These are phyloP conservation scores for Mesorhabditis spiculigera DNA, from an alignment of 2,888 invertebrate species.

Conservation along the genomic window DNA sequence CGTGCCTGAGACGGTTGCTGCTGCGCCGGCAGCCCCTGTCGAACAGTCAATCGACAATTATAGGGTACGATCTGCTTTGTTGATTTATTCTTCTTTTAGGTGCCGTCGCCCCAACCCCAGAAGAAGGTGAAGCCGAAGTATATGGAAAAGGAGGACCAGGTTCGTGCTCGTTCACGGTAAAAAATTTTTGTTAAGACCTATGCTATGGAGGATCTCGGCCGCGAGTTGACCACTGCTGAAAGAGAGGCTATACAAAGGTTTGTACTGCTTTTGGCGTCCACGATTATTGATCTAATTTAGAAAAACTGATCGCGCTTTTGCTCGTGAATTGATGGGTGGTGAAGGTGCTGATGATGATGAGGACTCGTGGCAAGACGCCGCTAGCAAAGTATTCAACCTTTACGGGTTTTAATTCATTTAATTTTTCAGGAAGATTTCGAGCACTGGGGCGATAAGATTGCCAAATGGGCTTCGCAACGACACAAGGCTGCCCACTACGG, in stretches of 20 bases:
- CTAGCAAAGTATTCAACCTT: constrained; percentile 9
- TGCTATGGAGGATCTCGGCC: constrained; percentile 36
- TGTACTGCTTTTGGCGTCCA: not conserved
- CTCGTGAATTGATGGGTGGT: constrained; percentile 34
- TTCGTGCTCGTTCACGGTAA: not conserved
- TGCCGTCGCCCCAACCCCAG: not conserved
- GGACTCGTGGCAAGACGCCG: not conserved
- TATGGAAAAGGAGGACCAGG: not conserved
- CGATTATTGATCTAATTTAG: not conserved
- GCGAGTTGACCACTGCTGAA: constrained; percentile 36
- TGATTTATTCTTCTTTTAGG: not conserved
- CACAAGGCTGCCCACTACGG: constrained; percentile 38
- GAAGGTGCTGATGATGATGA: constrained; percentile 13
- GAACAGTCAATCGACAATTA: constrained; percentile 11
- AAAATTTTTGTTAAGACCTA: constrained; percentile 12
- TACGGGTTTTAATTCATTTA: constrained; percentile 12
- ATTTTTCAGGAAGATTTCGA: constrained; percentile 38
- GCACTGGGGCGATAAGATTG: constrained; percentile 38
- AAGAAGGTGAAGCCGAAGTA: constrained; percentile 16
- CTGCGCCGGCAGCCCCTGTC: constrained; percentile 18
- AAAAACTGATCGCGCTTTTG: constrained; percentile 26
- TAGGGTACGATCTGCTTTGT: not conserved
- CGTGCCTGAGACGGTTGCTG: constrained; percentile 26
- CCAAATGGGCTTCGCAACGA: constrained; percentile 26
- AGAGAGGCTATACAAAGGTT: constrained; percentile 30